Base-by-base conservation (phyloP, 2,888 invertebrate genomes). In the Alsophila aescularia region DNA sequence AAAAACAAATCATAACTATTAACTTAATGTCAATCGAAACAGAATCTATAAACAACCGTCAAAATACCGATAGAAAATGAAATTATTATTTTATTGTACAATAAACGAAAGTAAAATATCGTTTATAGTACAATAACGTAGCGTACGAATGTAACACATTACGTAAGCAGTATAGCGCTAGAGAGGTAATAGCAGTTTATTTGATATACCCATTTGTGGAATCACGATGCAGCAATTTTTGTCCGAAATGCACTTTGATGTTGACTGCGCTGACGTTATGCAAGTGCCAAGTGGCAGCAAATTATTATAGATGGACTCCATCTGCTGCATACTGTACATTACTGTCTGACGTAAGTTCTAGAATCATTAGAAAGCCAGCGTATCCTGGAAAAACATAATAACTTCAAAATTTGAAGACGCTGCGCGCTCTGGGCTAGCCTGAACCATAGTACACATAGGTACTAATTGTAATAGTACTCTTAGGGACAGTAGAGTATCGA, bases 181-280 rank as follows among this genome's bases (percentile, higher is more conserved):
- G 15, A 14, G 31, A 36, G 16, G 45, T 47, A 16, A 31, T 18
- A 36, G 21, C n/a, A 15, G 31, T 44, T 37, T 51, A 29, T 44
- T 44, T 51, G 37, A 51, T 24, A n/a, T 29, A 15, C 21, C 21
- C 14, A 43, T 51, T 51, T 24, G 42, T 14, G 6, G n/a, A 27
- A n/a, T 36, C 31, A 6, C 31, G 42, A 21, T 39, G 37, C 43
- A 43, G 37, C 24, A 29, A 42, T 16, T 35, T 34, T 29, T 36
- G 8, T 13, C 35, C n/a, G 9, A 43, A 44, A 51, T 43, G 37
- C 51, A 51, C 37, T 51, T 36, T 5, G 12, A 12, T 37, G 35
- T 50, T 42, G 36, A 39, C 21, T 21, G n/a, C n/a, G n/a, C n/a
- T 15, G 7, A 21, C 13, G 35, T 50, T 42, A n/a, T 18, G 50